Conservation (phyloP, 2,888 invertebrate genomes). For the Oscheius sp. region DNA sequence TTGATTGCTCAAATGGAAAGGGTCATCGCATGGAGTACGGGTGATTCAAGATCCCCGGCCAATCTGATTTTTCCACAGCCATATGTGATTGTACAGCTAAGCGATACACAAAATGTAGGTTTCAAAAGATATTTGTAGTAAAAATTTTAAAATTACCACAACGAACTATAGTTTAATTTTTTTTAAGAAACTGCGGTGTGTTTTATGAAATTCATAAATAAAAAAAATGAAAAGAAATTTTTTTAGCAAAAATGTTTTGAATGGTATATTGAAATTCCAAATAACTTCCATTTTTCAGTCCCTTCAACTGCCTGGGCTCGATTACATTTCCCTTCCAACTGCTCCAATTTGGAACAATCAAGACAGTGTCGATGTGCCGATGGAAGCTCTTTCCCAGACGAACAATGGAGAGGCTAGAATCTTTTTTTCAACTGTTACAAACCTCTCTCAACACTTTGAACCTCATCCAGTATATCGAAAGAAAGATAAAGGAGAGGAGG, state of each 20-base stretch:
- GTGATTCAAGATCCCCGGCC: not conserved
- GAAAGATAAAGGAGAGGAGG: not conserved
- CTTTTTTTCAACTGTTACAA: constrained; percentile 34
- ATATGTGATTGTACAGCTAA: constrained; percentile 26
- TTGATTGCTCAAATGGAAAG: constrained; percentile 25
- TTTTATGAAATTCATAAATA: not conserved
- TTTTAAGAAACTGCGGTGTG: not conserved
- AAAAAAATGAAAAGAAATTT: not conserved
- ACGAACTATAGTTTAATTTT: not conserved
- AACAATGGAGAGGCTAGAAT: constrained; percentile 30
- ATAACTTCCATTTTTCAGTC: constrained; percentile 13
- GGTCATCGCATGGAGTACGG: constrained; percentile 31
- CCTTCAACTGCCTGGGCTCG: constrained; percentile 6
- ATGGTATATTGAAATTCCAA: not conserved
- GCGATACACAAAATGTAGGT: constrained; percentile 10
- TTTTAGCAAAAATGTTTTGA: not conserved
- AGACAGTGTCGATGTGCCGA: constrained; percentile 51
- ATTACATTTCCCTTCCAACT: constrained; percentile 50
- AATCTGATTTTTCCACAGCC: constrained; percentile 23
- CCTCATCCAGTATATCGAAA: not conserved
- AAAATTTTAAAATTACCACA: not conserved
- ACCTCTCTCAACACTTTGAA: constrained; percentile 13
- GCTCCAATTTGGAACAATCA: constrained; percentile 46
- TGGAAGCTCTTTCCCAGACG: constrained; percentile 45
- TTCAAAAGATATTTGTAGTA: not conserved